A percentile compares a stretch with the other conserved stretches of the same genome.
These are phyloP conservation scores for Caranx ignobilis DNA, from an alignment of 2,113 vertebrate genomes.

Conservation along the genomic window DNA sequence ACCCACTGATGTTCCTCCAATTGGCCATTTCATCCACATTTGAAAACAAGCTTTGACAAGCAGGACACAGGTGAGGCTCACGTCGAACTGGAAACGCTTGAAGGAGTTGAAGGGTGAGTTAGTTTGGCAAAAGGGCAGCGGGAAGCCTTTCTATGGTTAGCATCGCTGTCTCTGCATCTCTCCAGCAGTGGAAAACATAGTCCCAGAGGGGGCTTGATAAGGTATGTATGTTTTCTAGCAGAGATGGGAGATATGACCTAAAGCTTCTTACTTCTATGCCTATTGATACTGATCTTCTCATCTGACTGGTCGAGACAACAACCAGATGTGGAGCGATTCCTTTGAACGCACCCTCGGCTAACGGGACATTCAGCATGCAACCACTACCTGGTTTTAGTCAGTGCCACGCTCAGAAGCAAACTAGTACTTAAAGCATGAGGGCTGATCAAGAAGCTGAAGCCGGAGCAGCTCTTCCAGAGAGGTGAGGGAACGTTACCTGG, in stretches of 20 bases:
- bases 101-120: not conserved
- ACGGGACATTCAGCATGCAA: slow-evolving; percentile 6
- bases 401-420: slow-evolving; percentile 2
- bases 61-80: not conserved
- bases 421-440: not conserved
- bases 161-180: not conserved
- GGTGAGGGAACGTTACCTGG: slow-evolving; percentile 65
- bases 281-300: slow-evolving; percentile 1
- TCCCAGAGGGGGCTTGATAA: not conserved
- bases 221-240: too few relatives aligned
- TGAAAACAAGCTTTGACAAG: not conserved
- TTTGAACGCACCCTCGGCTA: not conserved
- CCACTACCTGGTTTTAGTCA: not conserved
- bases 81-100: too few relatives aligned
- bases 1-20: too few relatives aligned
- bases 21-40: not conserved
- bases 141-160: not conserved
- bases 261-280: not conserved
- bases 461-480: slow-evolving; percentile 23
- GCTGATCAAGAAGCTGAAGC: slow-evolving; percentile 25
- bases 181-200: not conserved
- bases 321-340: not conserved
- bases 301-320: not conserved
- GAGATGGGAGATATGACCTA: too few relatives aligned
- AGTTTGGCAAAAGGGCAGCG: not conserved